Evolutionary conservation across 1,140 invertebrate genomes (phyloP).

Genomic region (Drosophila pachea): DNA sequence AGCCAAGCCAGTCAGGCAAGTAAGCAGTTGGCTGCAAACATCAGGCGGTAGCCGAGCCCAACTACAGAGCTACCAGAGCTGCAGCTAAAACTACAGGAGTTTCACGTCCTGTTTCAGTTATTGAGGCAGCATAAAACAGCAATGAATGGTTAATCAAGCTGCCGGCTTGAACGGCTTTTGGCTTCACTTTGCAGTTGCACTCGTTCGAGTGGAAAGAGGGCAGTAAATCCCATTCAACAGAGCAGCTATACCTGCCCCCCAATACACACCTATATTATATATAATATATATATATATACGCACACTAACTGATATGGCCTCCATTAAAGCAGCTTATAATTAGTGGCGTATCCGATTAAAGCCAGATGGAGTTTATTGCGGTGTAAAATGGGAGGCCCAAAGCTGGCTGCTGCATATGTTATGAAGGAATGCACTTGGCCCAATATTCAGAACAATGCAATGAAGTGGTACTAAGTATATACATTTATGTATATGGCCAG

Average conservation of each 20-base stretch:
- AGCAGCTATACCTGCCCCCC: conserved; percentile 61
- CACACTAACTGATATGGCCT: conserved; percentile 29
- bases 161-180: conserved; percentile 71
- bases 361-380: not conserved
- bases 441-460: conserved; percentile 1
- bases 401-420: conserved; percentile 26
- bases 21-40: conserved; percentile 22
- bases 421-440: conserved; percentile 41
- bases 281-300: conserved; percentile 44
- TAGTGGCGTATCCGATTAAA: not conserved
- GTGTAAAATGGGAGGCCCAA: not conserved
- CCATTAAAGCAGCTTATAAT: conserved; percentile 14
- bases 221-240: conserved; percentile 26
- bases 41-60: conserved; percentile 25
- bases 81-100: conserved; percentile 17
- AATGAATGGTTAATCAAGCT: conserved; percentile 77
- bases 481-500: no score
- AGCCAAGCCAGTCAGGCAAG: conserved; percentile 51
- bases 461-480: no score
- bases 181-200: conserved; percentile 67
- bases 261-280: no score
- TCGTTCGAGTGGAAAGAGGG: conserved; percentile 35
- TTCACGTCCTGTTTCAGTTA: conserved; percentile 50
- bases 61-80: conserved; percentile 1
- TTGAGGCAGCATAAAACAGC: conserved; percentile 73